These are phyloP conservation scores for Sorex araneus DNA, from an alignment of 2,113 vertebrate species.

Conservation along the genomic window DNA sequence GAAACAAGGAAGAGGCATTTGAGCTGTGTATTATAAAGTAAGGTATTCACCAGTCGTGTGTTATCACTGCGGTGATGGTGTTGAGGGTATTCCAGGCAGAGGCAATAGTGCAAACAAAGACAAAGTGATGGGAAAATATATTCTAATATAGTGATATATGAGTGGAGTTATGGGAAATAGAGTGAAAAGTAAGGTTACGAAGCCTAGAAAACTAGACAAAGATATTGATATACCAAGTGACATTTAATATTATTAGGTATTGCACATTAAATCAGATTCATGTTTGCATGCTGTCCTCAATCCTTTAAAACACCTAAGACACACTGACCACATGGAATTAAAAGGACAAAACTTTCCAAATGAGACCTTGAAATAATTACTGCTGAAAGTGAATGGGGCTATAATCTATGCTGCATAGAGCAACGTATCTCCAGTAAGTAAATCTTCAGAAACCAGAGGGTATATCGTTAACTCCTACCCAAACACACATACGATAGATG, in stretches of 20 bases:
- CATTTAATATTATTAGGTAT: not conserved
- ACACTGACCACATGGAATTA: not conserved
- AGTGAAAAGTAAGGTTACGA: not conserved
- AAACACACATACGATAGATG: slow-evolving; percentile 25
- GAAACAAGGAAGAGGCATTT: not conserved
- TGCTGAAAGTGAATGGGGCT: not conserved
- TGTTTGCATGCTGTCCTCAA: not conserved
- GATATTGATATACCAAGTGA: not conserved
- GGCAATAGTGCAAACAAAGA: not conserved
- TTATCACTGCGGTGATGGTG: not conserved
- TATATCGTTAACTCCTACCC: not conserved
- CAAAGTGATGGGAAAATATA: not conserved
- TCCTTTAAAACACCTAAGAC: slow-evolving; percentile 20
- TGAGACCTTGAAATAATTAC: slow-evolving; percentile 43
- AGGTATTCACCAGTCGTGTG: not conserved
- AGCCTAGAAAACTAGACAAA: not conserved
- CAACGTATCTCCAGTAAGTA: not conserved
- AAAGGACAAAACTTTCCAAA: slow-evolving; percentile 50
- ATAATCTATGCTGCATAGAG: not conserved
- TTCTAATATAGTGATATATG: not conserved
- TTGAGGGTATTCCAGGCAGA: not conserved
- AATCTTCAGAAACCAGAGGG: not conserved
- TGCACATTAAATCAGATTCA: not conserved
- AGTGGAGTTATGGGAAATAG: not conserved
- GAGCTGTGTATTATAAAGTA: not conserved